phyloP scores from a whole-genome alignment of 2,888 invertebrate species.

The Drosophila neotestacea region DNA sequence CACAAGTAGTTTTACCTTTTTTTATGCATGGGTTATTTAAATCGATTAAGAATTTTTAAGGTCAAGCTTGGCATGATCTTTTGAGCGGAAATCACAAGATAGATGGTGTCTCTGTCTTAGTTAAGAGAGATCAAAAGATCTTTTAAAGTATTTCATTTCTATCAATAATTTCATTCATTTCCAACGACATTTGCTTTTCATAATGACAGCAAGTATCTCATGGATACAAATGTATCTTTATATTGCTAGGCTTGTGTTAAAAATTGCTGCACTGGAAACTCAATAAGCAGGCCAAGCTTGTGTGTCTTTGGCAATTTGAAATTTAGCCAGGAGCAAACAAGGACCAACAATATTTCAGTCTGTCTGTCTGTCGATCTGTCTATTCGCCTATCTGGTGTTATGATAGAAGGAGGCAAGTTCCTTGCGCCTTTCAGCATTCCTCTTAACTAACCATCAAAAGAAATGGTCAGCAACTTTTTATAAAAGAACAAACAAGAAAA shows the following conservation, averaged over 20 bases:
- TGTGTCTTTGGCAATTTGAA: constrained; percentile 44
- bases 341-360: constrained; percentile 3
- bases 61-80: constrained; percentile 2
- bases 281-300: constrained; percentile 18
- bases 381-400: not conserved
- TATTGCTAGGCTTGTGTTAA: not conserved
- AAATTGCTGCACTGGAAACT: not conserved
- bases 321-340: constrained; percentile 39
- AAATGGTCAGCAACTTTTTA: constrained; percentile 71
- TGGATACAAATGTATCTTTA: constrained; percentile 3
- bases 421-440: constrained; percentile 50
- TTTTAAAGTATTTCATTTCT: too few relatives aligned
- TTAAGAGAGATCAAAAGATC: too few relatives aligned
- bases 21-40: not conserved
- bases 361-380: constrained; percentile 11
- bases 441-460: constrained; percentile 69
- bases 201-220: not conserved
- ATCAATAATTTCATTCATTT: not conserved
- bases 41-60: not conserved
- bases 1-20: constrained; percentile 3
- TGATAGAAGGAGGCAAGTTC: constrained; percentile 13
- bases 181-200: not conserved
- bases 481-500: constrained; percentile 63
- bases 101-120: too few relatives aligned
- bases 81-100: too few relatives aligned